Conservation (phyloP, 2,797 vertebrate genomes). For the Scleropages formosus region DNA sequence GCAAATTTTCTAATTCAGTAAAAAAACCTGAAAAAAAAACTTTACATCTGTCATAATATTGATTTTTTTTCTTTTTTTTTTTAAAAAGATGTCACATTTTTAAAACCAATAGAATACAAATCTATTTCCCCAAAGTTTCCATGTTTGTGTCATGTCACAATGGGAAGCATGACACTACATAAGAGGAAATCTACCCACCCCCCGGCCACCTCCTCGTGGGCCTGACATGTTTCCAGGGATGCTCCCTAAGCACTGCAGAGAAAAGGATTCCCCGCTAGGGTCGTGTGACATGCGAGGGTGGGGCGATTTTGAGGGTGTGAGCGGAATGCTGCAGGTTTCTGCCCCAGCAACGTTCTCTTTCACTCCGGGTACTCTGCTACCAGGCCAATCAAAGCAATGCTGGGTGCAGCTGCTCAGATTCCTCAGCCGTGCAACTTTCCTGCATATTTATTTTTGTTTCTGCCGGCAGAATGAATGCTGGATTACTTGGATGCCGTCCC, state of each 20-base stretch:
- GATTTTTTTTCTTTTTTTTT: too few species aligned
- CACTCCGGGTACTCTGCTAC: neutral
- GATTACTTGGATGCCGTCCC: neutral
- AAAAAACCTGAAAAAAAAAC: too few species aligned
- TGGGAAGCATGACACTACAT: neutral
- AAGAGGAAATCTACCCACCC: neutral
- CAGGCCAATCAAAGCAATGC: too few species aligned
- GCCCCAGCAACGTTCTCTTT: neutral
- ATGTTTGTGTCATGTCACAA: constrained; percentile 18
- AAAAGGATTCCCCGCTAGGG: neutral
- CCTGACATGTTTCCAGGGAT: constrained; percentile 3
- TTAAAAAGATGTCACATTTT: too few species aligned
- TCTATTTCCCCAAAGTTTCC: neutral
- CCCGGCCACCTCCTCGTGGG: neutral
- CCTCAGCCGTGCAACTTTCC: too few species aligned
- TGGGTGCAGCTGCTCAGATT: too few species aligned
- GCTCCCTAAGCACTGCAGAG: neutral
- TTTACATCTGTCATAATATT: too few species aligned
- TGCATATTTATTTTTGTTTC: too few species aligned
- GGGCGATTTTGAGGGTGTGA: neutral
- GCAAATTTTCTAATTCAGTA: too few species aligned
- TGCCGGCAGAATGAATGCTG: too few species aligned
- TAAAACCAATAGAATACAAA: neutral
- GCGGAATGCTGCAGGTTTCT: neutral
- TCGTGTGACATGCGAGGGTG: neutral